Base-by-base conservation (phyloP, 2,113 vertebrate genomes). In the Andinoacara biseriatus region DNA sequence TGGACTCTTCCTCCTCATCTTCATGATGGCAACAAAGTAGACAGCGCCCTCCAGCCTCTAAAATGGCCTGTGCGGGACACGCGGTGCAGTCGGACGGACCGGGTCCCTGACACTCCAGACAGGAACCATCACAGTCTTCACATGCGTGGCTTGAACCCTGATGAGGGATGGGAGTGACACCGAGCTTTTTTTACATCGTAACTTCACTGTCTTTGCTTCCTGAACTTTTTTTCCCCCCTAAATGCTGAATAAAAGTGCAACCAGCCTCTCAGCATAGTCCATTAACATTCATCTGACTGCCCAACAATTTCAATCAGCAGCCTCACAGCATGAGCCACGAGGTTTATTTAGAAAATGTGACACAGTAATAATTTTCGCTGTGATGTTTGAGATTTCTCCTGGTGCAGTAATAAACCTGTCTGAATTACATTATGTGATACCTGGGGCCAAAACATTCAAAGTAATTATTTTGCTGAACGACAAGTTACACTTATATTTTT, bases 21-120 rank as follows among this genome's bases (percentile, higher is more conserved):
- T 74, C 86, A 3, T 76, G 80, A 76, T n/a, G 91, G 86, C 98
- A 99, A 69, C 98, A 99, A 7, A 74, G 94, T 56, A 99, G 92
- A 90, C 98, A 99, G 85, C 96, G 96, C 65, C 95, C 93, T 10
- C 96, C 95, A 0, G 96, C 91, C 83, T 96, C 94, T 11, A 99
- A 91, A 58, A 97, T 89, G 78, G 94, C 95, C 75, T 88, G 65
- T 49, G 94, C 90, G 0, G 95, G 95, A 38, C 98, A 99, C 38
- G 77, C 5, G 0, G 97, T 98, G 90, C 98, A 99, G 94, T 98
- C 98, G 67, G 92, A 59, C 2, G 90, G 84, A 0, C 97, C 96
- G 0, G 96, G 95, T 4, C 98, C 98, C 69, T 96, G 95, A 89
- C 98, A 99, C 84, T 97, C 96, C 5, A 90, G 26, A 54, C 98